Conservation (phyloP, 2,113 vertebrate genomes). For the Talpa occidentalis region DNA sequence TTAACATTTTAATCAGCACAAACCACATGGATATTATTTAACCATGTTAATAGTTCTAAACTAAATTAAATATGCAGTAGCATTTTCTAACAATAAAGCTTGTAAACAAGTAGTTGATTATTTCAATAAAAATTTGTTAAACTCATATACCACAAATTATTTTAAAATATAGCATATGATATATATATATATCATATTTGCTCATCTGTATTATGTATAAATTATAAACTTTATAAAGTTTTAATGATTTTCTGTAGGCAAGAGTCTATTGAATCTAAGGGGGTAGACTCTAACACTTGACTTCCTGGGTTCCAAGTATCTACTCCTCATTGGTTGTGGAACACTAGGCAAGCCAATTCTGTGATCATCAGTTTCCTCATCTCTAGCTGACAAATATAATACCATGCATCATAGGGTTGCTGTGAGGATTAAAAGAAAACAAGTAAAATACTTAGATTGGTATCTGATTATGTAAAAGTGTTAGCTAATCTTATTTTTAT, state of each 20-base stretch:
- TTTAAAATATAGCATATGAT: slow-evolving; percentile 21
- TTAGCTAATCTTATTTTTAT: neutral
- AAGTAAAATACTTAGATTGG: neutral
- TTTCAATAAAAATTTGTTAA: slow-evolving; percentile 4
- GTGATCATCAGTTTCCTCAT: neutral
- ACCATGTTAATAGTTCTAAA: slow-evolving; percentile 64
- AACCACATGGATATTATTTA: slow-evolving; percentile 66
- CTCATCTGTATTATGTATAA: neutral
- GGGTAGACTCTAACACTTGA: neutral
- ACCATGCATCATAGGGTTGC: neutral
- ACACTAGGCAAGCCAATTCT: neutral
- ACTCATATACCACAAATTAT: no score
- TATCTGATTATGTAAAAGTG: neutral
- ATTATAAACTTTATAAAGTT: neutral
- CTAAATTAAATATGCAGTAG: slow-evolving; percentile 66
- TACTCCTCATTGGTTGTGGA: neutral
- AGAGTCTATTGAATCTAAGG: neutral
- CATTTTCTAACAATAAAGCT: slow-evolving; percentile 49
- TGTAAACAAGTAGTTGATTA: slow-evolving; percentile 50
- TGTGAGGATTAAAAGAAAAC: neutral
- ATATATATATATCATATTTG: neutral
- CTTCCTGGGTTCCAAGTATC: neutral
- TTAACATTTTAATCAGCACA: slow-evolving; percentile 76
- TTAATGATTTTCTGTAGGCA: slow-evolving; percentile 7
- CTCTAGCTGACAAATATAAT: neutral